Percentiles rank a stretch among this genome's conserved stretches.
Evolutionary conservation across 2,888 invertebrate genomes (phyloP).

Genomic region (Drosophila suboccidentalis): DNA sequence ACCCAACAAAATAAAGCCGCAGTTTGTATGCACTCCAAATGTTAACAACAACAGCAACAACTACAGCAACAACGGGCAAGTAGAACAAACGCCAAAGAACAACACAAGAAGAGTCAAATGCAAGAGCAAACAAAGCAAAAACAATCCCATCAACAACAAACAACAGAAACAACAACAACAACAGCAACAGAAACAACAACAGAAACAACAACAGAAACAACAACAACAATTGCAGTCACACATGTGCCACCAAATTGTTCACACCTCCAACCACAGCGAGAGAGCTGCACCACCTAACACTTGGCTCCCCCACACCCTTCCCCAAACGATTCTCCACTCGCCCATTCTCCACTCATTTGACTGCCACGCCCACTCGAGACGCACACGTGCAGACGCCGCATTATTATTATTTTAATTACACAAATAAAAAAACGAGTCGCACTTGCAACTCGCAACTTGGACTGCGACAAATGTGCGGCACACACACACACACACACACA

Average conservation of each 20-base stretch:
- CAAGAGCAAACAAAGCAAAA: slow-evolving; percentile 45
- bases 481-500: slow-evolving; percentile 14
- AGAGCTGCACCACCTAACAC: slow-evolving; percentile 8
- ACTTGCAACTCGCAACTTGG: slow-evolving; percentile 33
- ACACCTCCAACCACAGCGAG: slow-evolving; percentile 60
- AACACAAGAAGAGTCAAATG: slow-evolving; percentile 52
- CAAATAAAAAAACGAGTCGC: slow-evolving; percentile 50
- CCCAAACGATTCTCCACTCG: neutral
- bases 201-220: slow-evolving; percentile 19
- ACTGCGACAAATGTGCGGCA: slow-evolving; percentile 15
- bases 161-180: slow-evolving; percentile 32
- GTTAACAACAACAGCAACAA: slow-evolving; percentile 23
- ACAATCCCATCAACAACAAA: slow-evolving; percentile 37
- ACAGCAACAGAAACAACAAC: slow-evolving; percentile 21
- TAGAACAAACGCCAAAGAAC: slow-evolving; percentile 38
- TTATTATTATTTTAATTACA: slow-evolving; percentile 78
- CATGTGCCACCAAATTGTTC: slow-evolving; percentile 78
- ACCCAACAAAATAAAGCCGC: slow-evolving; percentile 1
- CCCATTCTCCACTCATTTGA: slow-evolving; percentile 3
- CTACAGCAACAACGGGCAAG: slow-evolving; percentile 11
- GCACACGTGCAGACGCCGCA: slow-evolving; percentile 56
- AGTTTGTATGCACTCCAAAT: slow-evolving; percentile 45
- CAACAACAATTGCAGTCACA: slow-evolving; percentile 46
- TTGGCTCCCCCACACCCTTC: neutral
- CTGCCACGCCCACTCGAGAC: slow-evolving; percentile 71